These are phyloP conservation scores for Junonia oenone DNA, from an alignment of 2,888 invertebrate genomes.

Conservation along the genomic window DNA sequence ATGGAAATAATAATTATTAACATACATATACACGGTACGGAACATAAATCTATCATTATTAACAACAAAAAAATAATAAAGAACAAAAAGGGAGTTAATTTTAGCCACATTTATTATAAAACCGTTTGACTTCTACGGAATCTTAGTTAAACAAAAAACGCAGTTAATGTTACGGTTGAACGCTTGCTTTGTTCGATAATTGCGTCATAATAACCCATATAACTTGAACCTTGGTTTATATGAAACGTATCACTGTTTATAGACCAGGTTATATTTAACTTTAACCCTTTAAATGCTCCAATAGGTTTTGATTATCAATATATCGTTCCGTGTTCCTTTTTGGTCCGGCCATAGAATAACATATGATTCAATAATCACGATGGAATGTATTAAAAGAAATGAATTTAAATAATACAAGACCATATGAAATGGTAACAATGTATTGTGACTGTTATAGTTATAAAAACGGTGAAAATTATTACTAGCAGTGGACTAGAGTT, in stretches of 20 bases:
- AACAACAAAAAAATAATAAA: too few relatives aligned
- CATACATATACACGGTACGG: too few relatives aligned
- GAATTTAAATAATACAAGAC: neutral
- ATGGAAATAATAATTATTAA: too few relatives aligned
- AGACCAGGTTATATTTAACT: neutral
- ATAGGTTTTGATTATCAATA: neutral
- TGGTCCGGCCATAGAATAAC: too few relatives aligned
- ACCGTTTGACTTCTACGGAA: too few relatives aligned
- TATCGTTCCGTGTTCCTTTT: neutral
- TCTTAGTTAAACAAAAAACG: too few relatives aligned
- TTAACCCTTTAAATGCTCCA: neutral
- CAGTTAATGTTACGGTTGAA: neutral
- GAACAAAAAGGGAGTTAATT: too few relatives aligned
- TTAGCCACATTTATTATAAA: too few relatives aligned
- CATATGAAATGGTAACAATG: neutral
- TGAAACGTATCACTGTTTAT: neutral
- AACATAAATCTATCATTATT: too few relatives aligned
- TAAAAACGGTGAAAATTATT: too few relatives aligned
- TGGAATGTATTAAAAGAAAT: neutral
- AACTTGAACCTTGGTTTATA: neutral
- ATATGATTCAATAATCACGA: too few relatives aligned
- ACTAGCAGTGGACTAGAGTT: too few relatives aligned
- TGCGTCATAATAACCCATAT: neutral
- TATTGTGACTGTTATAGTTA: neutral
- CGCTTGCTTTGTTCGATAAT: neutral